phyloP scores from a whole-genome alignment of 2,113 vertebrate genomes.

The Cranoglanis bouderius region DNA sequence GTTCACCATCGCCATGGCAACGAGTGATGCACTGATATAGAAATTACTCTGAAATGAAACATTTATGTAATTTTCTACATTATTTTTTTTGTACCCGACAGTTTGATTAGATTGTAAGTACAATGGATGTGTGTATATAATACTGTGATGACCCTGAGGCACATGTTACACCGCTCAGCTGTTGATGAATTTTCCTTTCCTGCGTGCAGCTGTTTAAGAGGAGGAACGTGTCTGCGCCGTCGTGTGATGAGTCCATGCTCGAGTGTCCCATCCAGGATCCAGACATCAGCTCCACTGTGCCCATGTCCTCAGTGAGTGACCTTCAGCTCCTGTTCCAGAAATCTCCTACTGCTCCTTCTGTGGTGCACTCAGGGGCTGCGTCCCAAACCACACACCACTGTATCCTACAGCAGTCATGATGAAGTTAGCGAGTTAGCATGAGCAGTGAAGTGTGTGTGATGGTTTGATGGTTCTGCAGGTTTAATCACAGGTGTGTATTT shows the following conservation, averaged over 20 bases:
- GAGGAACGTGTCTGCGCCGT: constrained; percentile 83
- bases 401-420: not conserved
- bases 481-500: not conserved
- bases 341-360: not conserved
- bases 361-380: not conserved
- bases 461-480: not conserved
- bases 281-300: constrained; percentile 88
- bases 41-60: not conserved
- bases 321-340: not conserved
- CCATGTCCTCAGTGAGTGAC: constrained; percentile 80
- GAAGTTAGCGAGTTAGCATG: not conserved
- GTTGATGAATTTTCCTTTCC: not conserved
- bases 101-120: not conserved
- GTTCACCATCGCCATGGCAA: not conserved
- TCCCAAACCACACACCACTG: not conserved
- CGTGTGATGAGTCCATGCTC: constrained; percentile 85
- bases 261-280: constrained; percentile 92
- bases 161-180: too few species aligned
- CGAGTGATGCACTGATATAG: not conserved
- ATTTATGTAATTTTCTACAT: not conserved
- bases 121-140: not conserved
- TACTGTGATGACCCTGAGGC: not conserved
- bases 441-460: not conserved
- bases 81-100: not conserved
- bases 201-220: constrained; percentile 85